Evolutionary conservation across 2,888 invertebrate genomes (phyloP).

Genomic region (Merodon equestris): DNA sequence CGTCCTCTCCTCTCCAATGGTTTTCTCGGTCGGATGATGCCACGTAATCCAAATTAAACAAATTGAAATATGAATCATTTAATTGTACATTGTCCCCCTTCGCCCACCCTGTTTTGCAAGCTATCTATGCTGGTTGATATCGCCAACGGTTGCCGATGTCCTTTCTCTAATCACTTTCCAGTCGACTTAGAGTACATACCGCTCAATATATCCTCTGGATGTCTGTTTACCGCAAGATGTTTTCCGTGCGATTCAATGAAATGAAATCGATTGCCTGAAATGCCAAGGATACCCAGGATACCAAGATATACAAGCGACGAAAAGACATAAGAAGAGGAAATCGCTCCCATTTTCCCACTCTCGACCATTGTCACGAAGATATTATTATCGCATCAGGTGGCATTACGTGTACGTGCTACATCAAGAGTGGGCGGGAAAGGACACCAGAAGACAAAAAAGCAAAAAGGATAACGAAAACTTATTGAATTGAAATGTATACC

Average conservation of each 20-base stretch:
- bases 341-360: slow-evolving; percentile 4
- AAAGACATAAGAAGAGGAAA: background rate
- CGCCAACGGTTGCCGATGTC: background rate
- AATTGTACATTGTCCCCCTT: slow-evolving; percentile 27
- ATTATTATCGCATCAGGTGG: slow-evolving; percentile 14
- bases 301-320: background rate
- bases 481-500: slow-evolving; percentile 60
- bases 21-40: background rate
- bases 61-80: slow-evolving; percentile 49
- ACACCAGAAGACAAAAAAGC: background rate
- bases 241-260: background rate
- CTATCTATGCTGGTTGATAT: too few relatives aligned
- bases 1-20: too few relatives aligned
- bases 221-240: background rate
- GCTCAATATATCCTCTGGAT: too few relatives aligned
- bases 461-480: slow-evolving; percentile 38
- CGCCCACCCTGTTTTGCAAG: slow-evolving; percentile 4
- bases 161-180: slow-evolving; percentile 20
- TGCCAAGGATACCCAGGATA: background rate
- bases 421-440: background rate
- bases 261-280: slow-evolving; percentile 12
- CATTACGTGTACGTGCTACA: slow-evolving; percentile 7
- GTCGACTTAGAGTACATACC: background rate
- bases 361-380: slow-evolving; percentile 28
- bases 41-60: slow-evolving; percentile 19